Percentiles rank a stretch among this genome's conserved stretches.
phyloP scores from a whole-genome alignment of 2,113 vertebrate species.

The Conger conger region DNA sequence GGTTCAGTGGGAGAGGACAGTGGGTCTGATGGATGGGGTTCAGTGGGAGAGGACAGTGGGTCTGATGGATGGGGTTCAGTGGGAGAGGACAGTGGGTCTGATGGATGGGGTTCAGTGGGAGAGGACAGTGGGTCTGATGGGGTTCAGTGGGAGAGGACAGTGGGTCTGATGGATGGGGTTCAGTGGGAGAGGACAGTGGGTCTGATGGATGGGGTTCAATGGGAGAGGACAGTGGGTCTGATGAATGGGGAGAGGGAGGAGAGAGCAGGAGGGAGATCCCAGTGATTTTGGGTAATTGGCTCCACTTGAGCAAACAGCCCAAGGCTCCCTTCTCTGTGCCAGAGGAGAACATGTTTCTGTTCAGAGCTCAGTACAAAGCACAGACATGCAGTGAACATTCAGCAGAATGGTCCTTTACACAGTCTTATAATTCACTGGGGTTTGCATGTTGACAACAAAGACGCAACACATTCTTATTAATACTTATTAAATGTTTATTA shows the following conservation, averaged over 20 bases:
- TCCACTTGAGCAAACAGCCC: constrained; percentile 75
- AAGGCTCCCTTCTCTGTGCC: constrained; percentile 45
- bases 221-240: neutral
- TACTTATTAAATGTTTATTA: too few relatives aligned
- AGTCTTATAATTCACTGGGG: neutral
- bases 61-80: constrained; percentile 57
- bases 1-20: constrained; percentile 25
- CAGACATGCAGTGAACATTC: constrained; percentile 37
- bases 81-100: neutral
- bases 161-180: too few relatives aligned
- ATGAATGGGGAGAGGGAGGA: constrained; percentile 15
- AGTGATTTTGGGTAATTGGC: constrained; percentile 78
- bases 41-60: constrained; percentile 50
- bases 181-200: constrained; percentile 50
- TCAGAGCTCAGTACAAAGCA: constrained; percentile 16
- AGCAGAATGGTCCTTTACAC: constrained; percentile 25
- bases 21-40: too few relatives aligned
- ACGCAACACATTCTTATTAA: too few relatives aligned
- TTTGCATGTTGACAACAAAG: neutral
- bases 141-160: constrained; percentile 26
- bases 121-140: constrained; percentile 51
- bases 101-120: constrained; percentile 9
- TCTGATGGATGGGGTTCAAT: constrained; percentile 57
- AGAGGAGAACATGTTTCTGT: constrained; percentile 38
- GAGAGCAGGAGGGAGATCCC: constrained; percentile 61